These are phyloP conservation scores for Lagria hirta DNA, from an alignment of 2,888 invertebrate genomes.

Conservation along the genomic window DNA sequence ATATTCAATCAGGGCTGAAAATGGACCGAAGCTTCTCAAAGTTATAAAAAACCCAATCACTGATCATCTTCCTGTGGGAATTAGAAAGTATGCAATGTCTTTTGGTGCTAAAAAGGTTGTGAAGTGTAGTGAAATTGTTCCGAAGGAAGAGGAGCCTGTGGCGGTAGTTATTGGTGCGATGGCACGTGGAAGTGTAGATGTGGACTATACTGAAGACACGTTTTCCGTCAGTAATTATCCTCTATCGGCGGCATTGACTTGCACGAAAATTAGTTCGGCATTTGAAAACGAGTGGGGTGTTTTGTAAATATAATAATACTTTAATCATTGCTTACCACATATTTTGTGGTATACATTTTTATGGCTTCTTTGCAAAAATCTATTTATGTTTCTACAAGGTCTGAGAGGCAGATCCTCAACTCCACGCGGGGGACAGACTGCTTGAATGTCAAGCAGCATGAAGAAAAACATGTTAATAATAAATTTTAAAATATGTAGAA, in stretches of 20 bases:
- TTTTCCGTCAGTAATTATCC: slow-evolving; percentile 96
- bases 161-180: slow-evolving; percentile 94
- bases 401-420: no score
- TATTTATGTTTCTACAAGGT: no score
- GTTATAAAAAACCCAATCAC: slow-evolving; percentile 96
- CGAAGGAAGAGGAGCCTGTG: slow-evolving; percentile 76
- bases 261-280: slow-evolving; percentile 90
- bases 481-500: no score
- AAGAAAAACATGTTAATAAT: no score
- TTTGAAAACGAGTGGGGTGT: slow-evolving; percentile 94
- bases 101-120: slow-evolving; percentile 75
- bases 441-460: no score
- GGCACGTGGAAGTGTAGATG: slow-evolving; percentile 91
- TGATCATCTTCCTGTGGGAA: slow-evolving; percentile 92
- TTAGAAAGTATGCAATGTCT: slow-evolving; percentile 86
- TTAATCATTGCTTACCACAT: no score
- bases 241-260: slow-evolving; percentile 93
- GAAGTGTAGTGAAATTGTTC: slow-evolving; percentile 77
- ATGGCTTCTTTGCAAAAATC: no score
- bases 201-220: slow-evolving; percentile 87
- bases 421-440: no score
- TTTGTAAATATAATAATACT: no score
- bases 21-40: slow-evolving; percentile 87
- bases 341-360: no score
- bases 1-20: slow-evolving; percentile 86